phyloP scores from a whole-genome alignment of 2,888 invertebrate genomes.

The Phalera bucephala region DNA sequence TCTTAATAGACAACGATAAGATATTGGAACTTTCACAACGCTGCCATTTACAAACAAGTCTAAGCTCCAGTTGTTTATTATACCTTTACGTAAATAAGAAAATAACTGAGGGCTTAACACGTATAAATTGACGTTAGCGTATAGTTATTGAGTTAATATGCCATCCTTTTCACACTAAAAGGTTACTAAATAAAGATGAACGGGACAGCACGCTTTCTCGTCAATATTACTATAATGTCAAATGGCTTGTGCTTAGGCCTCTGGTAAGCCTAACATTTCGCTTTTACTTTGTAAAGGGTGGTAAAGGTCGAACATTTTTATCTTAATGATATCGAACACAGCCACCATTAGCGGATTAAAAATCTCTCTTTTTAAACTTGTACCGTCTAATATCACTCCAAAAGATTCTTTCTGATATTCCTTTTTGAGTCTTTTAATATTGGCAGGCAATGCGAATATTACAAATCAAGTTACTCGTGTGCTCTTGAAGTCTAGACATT shows the following conservation, averaged over 20 bases:
- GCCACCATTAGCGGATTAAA: conserved; percentile 2
- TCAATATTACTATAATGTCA: too few relatives aligned
- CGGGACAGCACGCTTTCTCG: too few relatives aligned
- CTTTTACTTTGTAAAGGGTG: neutral
- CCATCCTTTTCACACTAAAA: too few relatives aligned
- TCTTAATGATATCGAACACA: neutral
- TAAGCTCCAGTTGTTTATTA: neutral
- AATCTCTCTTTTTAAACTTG: neutral
- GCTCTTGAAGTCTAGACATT: neutral
- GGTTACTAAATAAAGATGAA: too few relatives aligned
- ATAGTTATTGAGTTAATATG: too few relatives aligned
- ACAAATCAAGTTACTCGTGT: neutral
- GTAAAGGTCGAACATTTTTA: neutral
- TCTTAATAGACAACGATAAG: neutral
- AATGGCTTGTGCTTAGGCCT: too few relatives aligned
- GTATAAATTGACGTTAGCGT: too few relatives aligned
- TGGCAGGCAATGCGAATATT: neutral
- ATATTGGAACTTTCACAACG: neutral
- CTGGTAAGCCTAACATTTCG: neutral
- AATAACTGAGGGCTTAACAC: too few relatives aligned
- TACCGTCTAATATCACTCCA: neutral
- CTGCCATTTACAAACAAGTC: neutral
- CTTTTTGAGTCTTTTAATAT: neutral
- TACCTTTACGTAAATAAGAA: neutral
- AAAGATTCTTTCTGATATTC: neutral